phyloP scores from a whole-genome alignment of 2,797 vertebrate genomes.

The Tokudaia tokunoshimensis region DNA sequence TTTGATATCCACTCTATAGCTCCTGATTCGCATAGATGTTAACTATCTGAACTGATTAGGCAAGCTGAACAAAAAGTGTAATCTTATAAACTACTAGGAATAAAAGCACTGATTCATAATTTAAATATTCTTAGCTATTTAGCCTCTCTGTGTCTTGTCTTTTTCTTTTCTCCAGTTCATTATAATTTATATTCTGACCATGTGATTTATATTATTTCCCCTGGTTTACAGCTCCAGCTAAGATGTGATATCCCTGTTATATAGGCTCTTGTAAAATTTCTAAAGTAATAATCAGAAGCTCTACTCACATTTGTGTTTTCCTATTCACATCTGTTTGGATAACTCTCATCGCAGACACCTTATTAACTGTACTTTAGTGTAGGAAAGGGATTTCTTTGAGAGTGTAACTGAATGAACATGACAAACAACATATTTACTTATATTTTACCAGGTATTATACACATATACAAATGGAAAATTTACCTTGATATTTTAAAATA shows the following conservation, averaged over 20 bases:
- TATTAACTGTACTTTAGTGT: background rate
- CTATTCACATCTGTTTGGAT: conserved; percentile 37
- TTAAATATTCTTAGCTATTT: conserved; percentile 54
- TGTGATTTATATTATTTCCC: conserved; percentile 44
- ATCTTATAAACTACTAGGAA: conserved; percentile 42
- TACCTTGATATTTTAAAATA: conserved; percentile 43
- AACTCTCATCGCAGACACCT: background rate
- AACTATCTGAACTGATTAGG: conserved; percentile 57
- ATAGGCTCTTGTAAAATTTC: conserved; percentile 1
- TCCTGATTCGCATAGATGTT: conserved; percentile 56
- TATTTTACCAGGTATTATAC: background rate
- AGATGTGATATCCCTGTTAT: conserved; percentile 41
- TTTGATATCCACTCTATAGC: conserved; percentile 46
- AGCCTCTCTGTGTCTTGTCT: conserved; percentile 29
- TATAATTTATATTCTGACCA: conserved; percentile 37
- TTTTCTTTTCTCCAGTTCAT: conserved; percentile 1
- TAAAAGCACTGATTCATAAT: conserved; percentile 53
- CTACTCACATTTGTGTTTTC: conserved; percentile 35
- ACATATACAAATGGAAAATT: conserved; percentile 48
- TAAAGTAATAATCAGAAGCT: conserved; percentile 32
- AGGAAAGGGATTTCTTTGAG: conserved; percentile 19
- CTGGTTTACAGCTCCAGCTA: background rate
- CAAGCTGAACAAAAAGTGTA: conserved; percentile 46
- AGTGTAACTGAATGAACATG: conserved; percentile 6
- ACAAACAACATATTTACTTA: conserved; percentile 27